Evolutionary conservation across 2,888 invertebrate species (phyloP), one percentile per base, ranked within the genome.

Genomic region (Gisinianus flammeolus): DNA sequence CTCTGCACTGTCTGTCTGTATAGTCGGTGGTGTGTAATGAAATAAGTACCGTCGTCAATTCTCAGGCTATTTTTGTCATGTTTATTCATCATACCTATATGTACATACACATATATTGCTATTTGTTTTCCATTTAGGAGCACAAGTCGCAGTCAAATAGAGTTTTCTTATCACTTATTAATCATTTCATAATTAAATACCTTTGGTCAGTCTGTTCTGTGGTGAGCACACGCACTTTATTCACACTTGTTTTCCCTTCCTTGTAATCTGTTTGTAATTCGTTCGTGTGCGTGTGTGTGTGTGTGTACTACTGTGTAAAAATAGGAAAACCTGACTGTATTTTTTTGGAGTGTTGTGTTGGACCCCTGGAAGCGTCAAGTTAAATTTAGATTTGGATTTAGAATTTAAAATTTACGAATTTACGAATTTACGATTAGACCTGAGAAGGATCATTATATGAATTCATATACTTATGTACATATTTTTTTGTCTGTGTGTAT

Each of bases 1-100:
- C 19, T 8, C 52, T 12, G 52, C 52, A 44, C 8, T 3, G 19
- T 22, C 52, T 22, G 22, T 22, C 56, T n/a, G n/a, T n/a, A n/a
- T n/a, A 44, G 44, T 10, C 44, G 16, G 16, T n/a, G 6, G 16
- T 54, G n/a, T 16, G 54, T 4, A 66, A 66, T 66, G 31, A 26
- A 66, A 19, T 31, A 66, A 66, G 66, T 66, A 71, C 71, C 71
- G 71, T 71, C 56, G 54, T 30, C 19, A 68, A 68, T 68, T 68
- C 26, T 56, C 19, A 30, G 54, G 26, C 24, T 54, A 71, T 71
- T 30, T 56, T 71, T 71, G 71, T 31, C 30, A 52, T 56, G 71
- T 71, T 71, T 56, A 56, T 54, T 71, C 31, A 30, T 56, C 71
- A 71, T 30, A n/a, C n/a, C n/a, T n/a, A n/a, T n/a, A n/a, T n/a